A percentile compares a stretch with the other conserved stretches of the same genome.
Conservation (phyloP, 2,888 invertebrate species). For the Heliconius hortense region DNA sequence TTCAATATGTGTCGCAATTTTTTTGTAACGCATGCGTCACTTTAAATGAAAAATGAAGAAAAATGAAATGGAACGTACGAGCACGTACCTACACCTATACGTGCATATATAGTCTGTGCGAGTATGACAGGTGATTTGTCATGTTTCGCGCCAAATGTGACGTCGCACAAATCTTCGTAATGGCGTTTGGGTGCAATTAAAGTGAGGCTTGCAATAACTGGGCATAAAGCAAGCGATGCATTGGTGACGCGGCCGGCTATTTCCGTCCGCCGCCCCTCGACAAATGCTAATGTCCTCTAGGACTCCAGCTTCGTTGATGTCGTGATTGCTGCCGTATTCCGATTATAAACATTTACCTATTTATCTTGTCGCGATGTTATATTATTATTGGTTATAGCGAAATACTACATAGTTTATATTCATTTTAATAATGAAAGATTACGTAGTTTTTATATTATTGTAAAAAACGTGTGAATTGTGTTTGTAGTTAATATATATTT, state of each 20-base stretch:
- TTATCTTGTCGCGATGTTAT: conserved; percentile 16
- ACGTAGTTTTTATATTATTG: no score
- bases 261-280: conserved; percentile 74
- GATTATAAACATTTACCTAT: conserved; percentile 37
- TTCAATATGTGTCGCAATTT: conserved; percentile 34
- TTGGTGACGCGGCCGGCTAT: conserved; percentile 76
- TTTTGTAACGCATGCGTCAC: conserved; percentile 14
- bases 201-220: conserved; percentile 72
- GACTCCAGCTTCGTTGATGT: conserved; percentile 58
- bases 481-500: no score
- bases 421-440: no score
- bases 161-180: conserved; percentile 74
- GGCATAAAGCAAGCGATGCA: conserved; percentile 72
- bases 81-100: neutral
- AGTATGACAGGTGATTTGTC: conserved; percentile 58
- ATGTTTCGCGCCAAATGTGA: conserved; percentile 72
- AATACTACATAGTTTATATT: no score
- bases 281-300: conserved; percentile 81
- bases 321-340: conserved; percentile 45
- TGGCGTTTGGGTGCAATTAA: conserved; percentile 72
- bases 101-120: conserved; percentile 30
- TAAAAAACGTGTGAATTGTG: no score
- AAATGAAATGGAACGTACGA: conserved; percentile 11
- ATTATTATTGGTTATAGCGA: neutral
- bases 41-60: conserved; percentile 18